Evolutionary conservation across 2,888 invertebrate genomes (phyloP), one percentile per base, ranked within the genome.

Genomic region (Chelonus formosanus): DNA sequence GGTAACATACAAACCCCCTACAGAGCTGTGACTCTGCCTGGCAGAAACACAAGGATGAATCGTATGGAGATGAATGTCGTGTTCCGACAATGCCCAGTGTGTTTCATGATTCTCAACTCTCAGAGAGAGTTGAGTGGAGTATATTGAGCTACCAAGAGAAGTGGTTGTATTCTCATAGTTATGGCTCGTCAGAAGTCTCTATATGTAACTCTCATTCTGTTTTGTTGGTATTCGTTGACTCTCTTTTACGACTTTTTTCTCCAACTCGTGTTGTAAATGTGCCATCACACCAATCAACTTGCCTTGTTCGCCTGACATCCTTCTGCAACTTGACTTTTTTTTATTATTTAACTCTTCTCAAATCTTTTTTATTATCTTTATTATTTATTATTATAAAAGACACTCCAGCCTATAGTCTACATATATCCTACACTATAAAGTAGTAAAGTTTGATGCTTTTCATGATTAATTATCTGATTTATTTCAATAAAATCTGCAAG

Each of bases 1-100:
- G 35, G 61, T 67, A 67, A 67, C 1, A 40, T 6, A 40, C 40
- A 72, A 69, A 67, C 73, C 70, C 75, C 75, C 75, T 67, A 70
- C 70, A 68, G 71, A 72, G 72, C 67, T 53, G 65, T 63, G 68
- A 65, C 63, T 70, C 57, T 48, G 34, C 55, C 55, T 40, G 48
- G 10, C 60, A 40, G 59, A 56, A 71, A 71, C 62, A 70, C 68
- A 71, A 68, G 74, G 70, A 72, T 70, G 70, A 60, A 65, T 65
- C 69, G 65, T 67, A 70, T 68, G 68, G 71, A 74, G 73, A 76
- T 77, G 76, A 76, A 78, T 75, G 74, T 75, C 74, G 76, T 72
- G 73, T 63, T 76, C 71, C 71, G 76, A 78, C 78, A 78, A 78
- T 77, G 75, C 74, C 73, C 76, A 71, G 72, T 72, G 40, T 40